Evolutionary conservation across 2,797 vertebrate species (phyloP).

Genomic region (Kryptopterus vitreolus): DNA sequence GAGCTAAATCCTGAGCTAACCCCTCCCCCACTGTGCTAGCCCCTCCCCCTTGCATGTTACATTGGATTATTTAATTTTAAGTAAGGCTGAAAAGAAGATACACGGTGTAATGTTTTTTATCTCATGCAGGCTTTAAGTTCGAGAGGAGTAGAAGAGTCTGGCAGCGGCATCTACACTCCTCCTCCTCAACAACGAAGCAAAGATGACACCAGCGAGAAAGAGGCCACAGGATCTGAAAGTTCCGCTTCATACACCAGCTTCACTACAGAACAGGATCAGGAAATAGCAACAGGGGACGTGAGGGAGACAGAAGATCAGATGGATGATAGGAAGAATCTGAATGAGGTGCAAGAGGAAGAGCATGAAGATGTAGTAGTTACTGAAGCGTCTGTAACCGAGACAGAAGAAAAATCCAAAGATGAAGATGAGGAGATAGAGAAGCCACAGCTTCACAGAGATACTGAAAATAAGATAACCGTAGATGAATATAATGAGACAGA

Average conservation of each 20-base stretch:
- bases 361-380: conserved; percentile 21
- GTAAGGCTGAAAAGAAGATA: background rate
- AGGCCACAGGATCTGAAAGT: background rate
- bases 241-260: conserved; percentile 16
- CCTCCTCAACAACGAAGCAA: conserved; percentile 6
- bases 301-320: background rate
- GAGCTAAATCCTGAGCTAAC: no score
- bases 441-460: no score
- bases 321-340: background rate
- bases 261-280: background rate
- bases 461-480: background rate
- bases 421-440: background rate
- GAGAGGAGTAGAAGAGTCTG: conserved; percentile 17
- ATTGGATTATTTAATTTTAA: no score
- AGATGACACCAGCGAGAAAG: conserved; percentile 16
- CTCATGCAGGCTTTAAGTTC: conserved; percentile 33
- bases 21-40: no score
- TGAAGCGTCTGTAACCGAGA: conserved; percentile 2
- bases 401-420: background rate
- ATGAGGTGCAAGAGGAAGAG: conserved; percentile 31
- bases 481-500: background rate
- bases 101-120: background rate
- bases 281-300: background rate
- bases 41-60: no score
- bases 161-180: conserved; percentile 11